A percentile compares a stretch with the other conserved stretches of the same genome.
These are phyloP conservation scores for Platorchestia sp. DNA, from an alignment of 1,140 invertebrate genomes.

Conservation along the genomic window DNA sequence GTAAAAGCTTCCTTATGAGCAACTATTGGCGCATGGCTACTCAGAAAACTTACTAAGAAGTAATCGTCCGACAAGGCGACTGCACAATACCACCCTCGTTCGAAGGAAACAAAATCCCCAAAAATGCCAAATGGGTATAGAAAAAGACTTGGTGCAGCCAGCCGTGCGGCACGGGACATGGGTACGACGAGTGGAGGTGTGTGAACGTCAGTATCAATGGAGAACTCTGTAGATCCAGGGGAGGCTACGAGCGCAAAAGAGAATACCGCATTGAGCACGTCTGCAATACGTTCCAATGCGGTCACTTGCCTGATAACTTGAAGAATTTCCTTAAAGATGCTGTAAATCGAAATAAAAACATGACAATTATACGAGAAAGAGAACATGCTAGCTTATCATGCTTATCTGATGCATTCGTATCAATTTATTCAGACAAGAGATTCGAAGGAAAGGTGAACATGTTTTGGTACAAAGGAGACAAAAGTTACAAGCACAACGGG, in stretches of 20 bases:
- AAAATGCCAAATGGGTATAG: background rate
- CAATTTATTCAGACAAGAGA: conserved; percentile 9
- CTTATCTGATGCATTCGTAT: background rate
- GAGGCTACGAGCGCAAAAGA: background rate
- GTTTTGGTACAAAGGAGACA: conserved; percentile 41
- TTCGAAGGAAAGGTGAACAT: background rate
- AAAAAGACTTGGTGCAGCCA: conserved; percentile 25
- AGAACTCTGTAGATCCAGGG: background rate
- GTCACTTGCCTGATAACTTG: background rate
- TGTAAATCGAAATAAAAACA: background rate
- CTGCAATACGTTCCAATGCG: conserved; percentile 17
- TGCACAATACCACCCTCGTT: background rate
- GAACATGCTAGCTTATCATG: background rate
- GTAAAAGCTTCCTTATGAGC: conserved; percentile 23
- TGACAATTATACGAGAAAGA: background rate
- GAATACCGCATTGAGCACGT: background rate
- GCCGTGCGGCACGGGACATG: background rate
- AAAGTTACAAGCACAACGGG: background rate
- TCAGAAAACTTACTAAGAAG: background rate
- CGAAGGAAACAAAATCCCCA: background rate
- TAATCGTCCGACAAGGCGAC: background rate
- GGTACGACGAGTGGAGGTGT: conserved; percentile 35
- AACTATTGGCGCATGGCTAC: conserved; percentile 18
- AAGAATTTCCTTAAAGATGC: background rate
- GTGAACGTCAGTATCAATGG: conserved; percentile 11